phyloP scores from a whole-genome alignment of 1,140 invertebrate genomes.

The Drosophila trapezifrons region DNA sequence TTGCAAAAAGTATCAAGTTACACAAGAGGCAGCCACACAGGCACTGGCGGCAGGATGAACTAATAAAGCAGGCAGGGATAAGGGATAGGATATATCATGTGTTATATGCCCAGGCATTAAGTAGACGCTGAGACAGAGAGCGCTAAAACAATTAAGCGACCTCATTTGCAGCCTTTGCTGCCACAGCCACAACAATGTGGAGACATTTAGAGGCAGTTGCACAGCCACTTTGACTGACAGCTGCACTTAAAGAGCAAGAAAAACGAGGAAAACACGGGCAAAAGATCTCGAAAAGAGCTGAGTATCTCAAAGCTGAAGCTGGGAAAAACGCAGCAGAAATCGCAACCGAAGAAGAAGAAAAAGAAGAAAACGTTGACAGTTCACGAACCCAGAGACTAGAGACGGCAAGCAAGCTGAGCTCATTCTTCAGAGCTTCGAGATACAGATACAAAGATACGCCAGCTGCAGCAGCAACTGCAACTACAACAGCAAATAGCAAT shows the following conservation, averaged over 20 bases:
- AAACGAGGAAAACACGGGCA: constrained; percentile 39
- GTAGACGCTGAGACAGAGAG: constrained; percentile 47
- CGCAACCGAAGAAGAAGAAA: constrained; percentile 41
- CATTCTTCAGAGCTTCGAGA: constrained; percentile 65
- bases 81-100: constrained; percentile 38
- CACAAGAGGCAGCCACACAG: constrained; percentile 15
- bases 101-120: constrained; percentile 21
- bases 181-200: constrained; percentile 50
- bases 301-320: constrained; percentile 15
- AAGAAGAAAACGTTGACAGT: constrained; percentile 69
- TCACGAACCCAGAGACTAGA: constrained; percentile 62
- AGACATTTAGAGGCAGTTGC: constrained; percentile 75
- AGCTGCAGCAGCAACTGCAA: constrained; percentile 44
- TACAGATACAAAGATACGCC: constrained; percentile 68
- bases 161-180: constrained; percentile 63
- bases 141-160: constrained; percentile 73
- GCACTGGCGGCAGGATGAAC: constrained; percentile 56
- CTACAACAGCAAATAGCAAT: constrained; percentile 36
- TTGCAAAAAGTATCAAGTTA: constrained; percentile 61
- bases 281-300: constrained; percentile 17
- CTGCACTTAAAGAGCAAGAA: constrained; percentile 75
- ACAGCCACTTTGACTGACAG: constrained; percentile 73
- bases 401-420: constrained; percentile 49
- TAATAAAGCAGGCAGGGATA: constrained; percentile 51
- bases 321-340: constrained; percentile 21